Evolutionary conservation across 1,140 invertebrate genomes (phyloP), one percentile per base, ranked within the genome.

Genomic region (Drosophila kepulauana): DNA sequence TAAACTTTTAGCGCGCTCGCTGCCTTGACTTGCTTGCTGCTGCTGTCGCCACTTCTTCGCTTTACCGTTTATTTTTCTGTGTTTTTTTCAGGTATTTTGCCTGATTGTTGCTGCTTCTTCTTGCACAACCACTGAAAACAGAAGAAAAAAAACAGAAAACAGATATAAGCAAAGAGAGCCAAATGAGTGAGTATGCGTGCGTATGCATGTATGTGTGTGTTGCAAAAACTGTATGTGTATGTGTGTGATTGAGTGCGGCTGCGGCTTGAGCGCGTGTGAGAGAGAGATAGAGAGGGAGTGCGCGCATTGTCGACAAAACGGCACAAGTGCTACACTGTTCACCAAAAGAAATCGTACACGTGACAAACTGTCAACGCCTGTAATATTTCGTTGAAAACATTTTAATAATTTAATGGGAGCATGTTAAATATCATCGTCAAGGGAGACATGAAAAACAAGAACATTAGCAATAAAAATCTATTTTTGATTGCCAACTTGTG

Each of bases 71-170:
- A 82, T 91, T 91, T 91, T 81, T 74, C 64, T 75, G 35, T 38
- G 35, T 90, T 78, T 86, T 89, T 91, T 89, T 91, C 78, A 88
- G 84, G 85, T 91, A 81, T 91, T 84, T 84, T 91, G 85, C 80
- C 86, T 81, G 80, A 86, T 89, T 91, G 88, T 81, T 85, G 84
- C 88, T 88, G 75, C 81, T 88, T 85, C 81, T 91, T 90, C 82
- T 90, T 91, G 85, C 85, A 89, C 85, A 89, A 89, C 85, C 85
- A 89, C 85, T 89, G 80, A 89, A 89, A 89, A 85, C 82, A 86
- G 75, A 86, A 89, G 78, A 85, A 67, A 78, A 72, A 89, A 89
- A 89, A 85, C 82, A 86, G 75, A 82, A 89, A 38, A 38, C 35
- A 81, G 64, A 79, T 76, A 86, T 81, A 78, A 73, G 78, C 65